Evolutionary conservation across 2,797 vertebrate genomes (phyloP).

Genomic region (Muraenolepis orangiensis): DNA sequence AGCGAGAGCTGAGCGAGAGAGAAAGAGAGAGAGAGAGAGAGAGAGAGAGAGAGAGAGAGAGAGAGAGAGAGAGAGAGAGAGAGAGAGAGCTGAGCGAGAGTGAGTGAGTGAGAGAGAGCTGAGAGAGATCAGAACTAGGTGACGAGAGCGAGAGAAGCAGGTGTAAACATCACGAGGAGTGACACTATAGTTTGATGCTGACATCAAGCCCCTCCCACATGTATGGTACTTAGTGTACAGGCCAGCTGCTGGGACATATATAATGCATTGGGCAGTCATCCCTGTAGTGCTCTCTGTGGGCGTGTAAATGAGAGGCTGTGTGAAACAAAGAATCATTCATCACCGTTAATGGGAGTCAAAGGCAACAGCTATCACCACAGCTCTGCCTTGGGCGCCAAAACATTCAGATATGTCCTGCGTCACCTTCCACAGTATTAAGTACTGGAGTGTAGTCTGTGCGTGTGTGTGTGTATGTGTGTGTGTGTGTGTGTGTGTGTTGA

Average conservation of each 20-base stretch:
- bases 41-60: no score
- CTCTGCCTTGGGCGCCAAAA: neutral
- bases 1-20: no score
- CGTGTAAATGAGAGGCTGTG: neutral
- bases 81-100: no score
- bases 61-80: no score
- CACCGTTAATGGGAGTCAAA: neutral
- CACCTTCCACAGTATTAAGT: no score
- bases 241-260: neutral
- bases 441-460: no score
- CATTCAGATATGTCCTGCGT: neutral
- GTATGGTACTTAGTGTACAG: conserved; percentile 1
- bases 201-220: neutral
- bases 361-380: neutral
- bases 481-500: no score
- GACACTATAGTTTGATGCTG: conserved; percentile 7
- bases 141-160: neutral
- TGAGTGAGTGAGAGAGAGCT: neutral
- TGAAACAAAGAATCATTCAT: neutral
- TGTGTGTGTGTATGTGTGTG: neutral
- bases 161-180: neutral
- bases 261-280: neutral
- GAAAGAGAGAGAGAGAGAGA: no score
- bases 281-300: neutral
- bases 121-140: neutral